phyloP scores from a whole-genome alignment of 2,797 vertebrate genomes.

The Cryptoprocta ferox region DNA sequence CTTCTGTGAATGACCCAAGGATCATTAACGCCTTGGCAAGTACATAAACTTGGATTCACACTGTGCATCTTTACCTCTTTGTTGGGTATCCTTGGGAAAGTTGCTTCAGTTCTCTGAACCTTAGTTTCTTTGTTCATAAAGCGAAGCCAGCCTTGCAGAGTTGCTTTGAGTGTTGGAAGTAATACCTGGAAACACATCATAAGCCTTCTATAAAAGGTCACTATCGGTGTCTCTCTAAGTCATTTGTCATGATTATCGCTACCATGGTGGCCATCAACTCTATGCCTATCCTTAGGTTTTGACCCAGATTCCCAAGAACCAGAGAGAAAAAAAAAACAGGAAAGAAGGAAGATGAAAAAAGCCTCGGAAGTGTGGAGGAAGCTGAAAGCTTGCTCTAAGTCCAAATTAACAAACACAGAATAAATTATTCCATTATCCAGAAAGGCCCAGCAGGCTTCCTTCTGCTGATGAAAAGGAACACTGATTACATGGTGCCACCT shows the following conservation, averaged over 20 bases:
- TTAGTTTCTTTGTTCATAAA: background rate
- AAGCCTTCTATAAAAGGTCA: background rate
- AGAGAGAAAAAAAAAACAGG: background rate
- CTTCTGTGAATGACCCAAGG: background rate
- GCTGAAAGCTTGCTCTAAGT: background rate
- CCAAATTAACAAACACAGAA: background rate
- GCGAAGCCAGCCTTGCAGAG: background rate
- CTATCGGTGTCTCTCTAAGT: background rate
- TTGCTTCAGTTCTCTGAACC: background rate
- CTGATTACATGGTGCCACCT: constrained; percentile 51
- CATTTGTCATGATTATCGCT: background rate
- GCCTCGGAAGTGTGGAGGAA: background rate
- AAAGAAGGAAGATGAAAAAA: background rate
- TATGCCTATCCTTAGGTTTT: background rate
- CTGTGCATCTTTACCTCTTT: background rate
- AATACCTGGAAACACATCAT: background rate
- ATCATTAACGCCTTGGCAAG: background rate
- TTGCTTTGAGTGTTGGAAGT: background rate
- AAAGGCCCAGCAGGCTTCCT: background rate
- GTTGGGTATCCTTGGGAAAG: background rate
- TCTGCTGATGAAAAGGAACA: background rate
- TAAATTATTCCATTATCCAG: background rate
- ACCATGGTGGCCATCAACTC: background rate
- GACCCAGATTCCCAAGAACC: background rate
- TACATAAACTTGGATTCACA: background rate